Percentiles rank a stretch among this genome's conserved stretches.
Evolutionary conservation across 2,113 vertebrate genomes (phyloP).

Genomic region (Deroptyus accipitrinus): DNA sequence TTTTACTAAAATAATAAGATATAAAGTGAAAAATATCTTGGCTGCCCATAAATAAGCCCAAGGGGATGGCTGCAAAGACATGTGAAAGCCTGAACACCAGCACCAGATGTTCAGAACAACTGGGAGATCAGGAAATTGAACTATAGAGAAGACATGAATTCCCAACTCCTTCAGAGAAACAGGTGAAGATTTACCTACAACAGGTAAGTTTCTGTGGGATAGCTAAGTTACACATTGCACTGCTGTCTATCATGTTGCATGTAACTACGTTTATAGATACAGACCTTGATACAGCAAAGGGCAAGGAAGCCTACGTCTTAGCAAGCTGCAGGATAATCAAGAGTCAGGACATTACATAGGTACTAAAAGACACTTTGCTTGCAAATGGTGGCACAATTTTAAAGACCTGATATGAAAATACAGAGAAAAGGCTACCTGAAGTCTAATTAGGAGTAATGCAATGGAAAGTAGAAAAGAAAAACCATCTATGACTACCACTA

Average conservation of each 20-base stretch:
- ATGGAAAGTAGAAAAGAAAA: neutral
- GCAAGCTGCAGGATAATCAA: neutral
- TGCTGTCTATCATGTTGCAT: neutral
- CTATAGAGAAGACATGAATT: neutral
- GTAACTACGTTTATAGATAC: neutral
- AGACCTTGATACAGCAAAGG: neutral
- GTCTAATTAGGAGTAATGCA: neutral
- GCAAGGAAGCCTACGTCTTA: neutral
- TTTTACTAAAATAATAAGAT: conserved; percentile 36
- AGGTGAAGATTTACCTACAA: neutral
- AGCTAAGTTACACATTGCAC: neutral
- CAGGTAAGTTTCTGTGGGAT: neutral
- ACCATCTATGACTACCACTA: neutral
- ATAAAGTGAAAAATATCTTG: conserved; percentile 39
- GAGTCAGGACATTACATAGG: neutral
- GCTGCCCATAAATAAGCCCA: neutral
- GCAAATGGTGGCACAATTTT: neutral
- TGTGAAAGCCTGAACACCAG: neutral
- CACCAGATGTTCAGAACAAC: conserved; percentile 14
- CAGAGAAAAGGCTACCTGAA: neutral
- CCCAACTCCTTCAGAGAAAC: neutral
- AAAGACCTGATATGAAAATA: neutral
- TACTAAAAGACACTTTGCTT: neutral
- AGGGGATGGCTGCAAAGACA: neutral
- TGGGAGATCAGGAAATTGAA: neutral